Percentiles rank a stretch among this genome's conserved stretches.
phyloP scores from a whole-genome alignment of 1,140 invertebrate species.

The Drosophila nannoptera region DNA sequence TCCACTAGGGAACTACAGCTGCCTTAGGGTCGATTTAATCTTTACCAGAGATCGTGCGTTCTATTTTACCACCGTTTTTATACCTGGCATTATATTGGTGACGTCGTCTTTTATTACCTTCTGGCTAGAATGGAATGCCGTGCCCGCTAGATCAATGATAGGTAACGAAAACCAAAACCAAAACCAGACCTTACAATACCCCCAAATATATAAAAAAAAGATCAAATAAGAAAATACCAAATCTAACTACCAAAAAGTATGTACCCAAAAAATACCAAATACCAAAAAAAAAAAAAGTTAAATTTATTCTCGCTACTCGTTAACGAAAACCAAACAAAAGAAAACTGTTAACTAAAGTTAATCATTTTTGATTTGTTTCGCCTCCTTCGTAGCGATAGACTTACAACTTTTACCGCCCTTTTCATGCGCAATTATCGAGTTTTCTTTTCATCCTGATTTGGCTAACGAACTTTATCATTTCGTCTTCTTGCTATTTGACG shows the following conservation, averaged over 20 bases:
- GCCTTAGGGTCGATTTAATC: slow-evolving; percentile 92
- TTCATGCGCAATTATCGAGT: slow-evolving; percentile 53
- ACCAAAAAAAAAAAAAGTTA: slow-evolving; percentile 24
- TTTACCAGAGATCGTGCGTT: slow-evolving; percentile 96
- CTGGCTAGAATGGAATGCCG: slow-evolving; percentile 95
- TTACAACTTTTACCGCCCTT: slow-evolving; percentile 48
- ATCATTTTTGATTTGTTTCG: slow-evolving; percentile 62
- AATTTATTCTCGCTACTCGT: slow-evolving; percentile 39
- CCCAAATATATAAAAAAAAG: too few species aligned
- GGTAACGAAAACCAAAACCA: slow-evolving; percentile 81
- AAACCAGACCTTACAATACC: too few species aligned
- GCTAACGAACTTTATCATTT: slow-evolving; percentile 22
- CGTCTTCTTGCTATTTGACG: slow-evolving; percentile 13
- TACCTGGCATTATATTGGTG: slow-evolving; percentile 93
- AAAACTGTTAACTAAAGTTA: slow-evolving; percentile 14
- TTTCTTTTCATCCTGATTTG: slow-evolving; percentile 31
- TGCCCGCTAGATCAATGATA: slow-evolving; percentile 92
- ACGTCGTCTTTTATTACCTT: slow-evolving; percentile 95
- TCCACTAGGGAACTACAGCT: slow-evolving; percentile 91
- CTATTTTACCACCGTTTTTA: slow-evolving; percentile 95
- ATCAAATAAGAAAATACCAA: slow-evolving; percentile 22
- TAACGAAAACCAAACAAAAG: slow-evolving; percentile 20
- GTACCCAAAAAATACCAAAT: slow-evolving; percentile 9
- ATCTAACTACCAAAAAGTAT: too few species aligned
- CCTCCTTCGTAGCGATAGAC: slow-evolving; percentile 50